A percentile compares a stretch with the other conserved stretches of the same genome.
phyloP scores from a whole-genome alignment of 2,113 vertebrate species.

The Oreotrochilus melanogaster region DNA sequence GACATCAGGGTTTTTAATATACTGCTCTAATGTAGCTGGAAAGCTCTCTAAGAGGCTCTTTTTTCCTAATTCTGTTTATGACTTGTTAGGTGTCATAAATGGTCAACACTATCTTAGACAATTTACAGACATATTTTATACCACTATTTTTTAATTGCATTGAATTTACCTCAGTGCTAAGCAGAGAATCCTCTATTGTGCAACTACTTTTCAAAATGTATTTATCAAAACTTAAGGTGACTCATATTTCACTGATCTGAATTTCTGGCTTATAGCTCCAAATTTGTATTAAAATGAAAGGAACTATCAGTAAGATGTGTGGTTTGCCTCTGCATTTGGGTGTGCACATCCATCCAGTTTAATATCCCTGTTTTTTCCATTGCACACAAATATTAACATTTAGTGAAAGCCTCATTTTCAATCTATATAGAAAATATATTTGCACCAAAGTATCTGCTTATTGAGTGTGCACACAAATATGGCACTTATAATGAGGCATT shows the following conservation, averaged over 20 bases:
- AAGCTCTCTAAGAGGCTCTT: not conserved
- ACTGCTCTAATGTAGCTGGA: not conserved
- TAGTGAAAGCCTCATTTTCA: not conserved
- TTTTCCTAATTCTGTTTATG: slow-evolving; percentile 14
- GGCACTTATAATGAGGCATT: not conserved
- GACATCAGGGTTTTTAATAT: not conserved
- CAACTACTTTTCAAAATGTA: not conserved
- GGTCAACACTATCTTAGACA: not conserved
- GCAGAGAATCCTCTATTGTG: not conserved
- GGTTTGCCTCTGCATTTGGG: not conserved
- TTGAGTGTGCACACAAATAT: not conserved
- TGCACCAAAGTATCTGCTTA: not conserved
- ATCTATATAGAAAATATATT: not conserved
- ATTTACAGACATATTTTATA: not conserved
- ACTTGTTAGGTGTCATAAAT: not conserved
- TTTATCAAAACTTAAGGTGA: not conserved
- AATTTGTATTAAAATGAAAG: not conserved
- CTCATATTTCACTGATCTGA: not conserved
- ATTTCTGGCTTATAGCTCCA: not conserved
- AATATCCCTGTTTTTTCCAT: not conserved
- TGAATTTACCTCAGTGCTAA: not conserved
- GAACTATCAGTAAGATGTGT: not conserved
- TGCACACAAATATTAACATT: not conserved
- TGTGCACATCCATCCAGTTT: not conserved
- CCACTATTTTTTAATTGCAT: not conserved